Conservation (phyloP, 1,140 invertebrate genomes). For the Delia radicum region DNA sequence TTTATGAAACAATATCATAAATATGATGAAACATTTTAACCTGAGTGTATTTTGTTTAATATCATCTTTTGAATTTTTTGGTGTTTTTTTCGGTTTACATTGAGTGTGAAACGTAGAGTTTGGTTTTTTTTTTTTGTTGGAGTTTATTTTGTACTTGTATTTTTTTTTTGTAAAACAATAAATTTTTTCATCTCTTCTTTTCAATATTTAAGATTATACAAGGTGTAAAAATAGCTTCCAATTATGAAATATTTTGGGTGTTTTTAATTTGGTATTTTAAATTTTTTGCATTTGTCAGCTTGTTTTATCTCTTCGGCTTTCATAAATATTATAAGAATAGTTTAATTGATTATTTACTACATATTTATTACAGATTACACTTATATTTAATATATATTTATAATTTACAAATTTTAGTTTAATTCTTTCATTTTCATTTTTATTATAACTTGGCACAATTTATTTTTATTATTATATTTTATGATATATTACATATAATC, state of each 20-base stretch:
- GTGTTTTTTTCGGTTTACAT: not conserved
- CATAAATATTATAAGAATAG: not conserved
- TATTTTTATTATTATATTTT: not conserved
- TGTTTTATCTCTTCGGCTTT: not conserved
- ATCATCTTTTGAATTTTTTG: not conserved
- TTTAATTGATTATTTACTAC: constrained; percentile 13
- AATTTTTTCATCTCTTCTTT: constrained; percentile 40
- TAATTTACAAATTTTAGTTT: not conserved
- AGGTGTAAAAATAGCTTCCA: constrained; percentile 50
- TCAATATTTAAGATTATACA: constrained; percentile 28
- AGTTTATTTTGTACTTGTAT: constrained; percentile 12
- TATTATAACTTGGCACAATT: not conserved
- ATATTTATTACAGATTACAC: constrained; percentile 35
- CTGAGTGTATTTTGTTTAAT: not conserved
- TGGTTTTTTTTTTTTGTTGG: not conserved
- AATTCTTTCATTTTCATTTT: not conserved
- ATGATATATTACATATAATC: not conserved
- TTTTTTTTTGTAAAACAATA: constrained; percentile 31
- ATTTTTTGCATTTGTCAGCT: not conserved
- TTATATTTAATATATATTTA: constrained; percentile 34
- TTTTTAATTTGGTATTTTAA: not conserved
- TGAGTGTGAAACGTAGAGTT: not conserved
- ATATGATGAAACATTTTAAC: too few species aligned
- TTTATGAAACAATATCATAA: too few species aligned
- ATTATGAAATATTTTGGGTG: not conserved